Conservation (phyloP, 2,113 vertebrate species). For the Acrocephalus kingi region DNA sequence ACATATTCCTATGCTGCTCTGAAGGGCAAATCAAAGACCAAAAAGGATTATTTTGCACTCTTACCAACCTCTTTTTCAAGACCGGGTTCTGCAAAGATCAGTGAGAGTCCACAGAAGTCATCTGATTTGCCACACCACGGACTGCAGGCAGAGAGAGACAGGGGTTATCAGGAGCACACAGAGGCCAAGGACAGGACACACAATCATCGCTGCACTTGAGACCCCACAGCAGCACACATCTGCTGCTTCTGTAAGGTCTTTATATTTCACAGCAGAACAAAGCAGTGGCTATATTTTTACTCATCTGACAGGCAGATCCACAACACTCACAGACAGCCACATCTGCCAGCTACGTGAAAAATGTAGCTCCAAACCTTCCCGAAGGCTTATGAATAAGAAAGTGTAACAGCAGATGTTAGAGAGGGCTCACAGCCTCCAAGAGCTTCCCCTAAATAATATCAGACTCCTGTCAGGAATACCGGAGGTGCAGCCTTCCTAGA, state of each 20-base stretch:
- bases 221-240: not conserved
- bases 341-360: not conserved
- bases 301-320: not conserved
- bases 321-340: not conserved
- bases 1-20: not conserved
- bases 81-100: conserved; percentile 89
- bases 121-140: conserved; percentile 87
- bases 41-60: not conserved
- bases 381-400: not conserved
- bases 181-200: not conserved
- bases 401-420: not conserved
- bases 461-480: not conserved
- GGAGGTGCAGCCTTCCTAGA: not conserved
- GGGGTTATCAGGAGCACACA: not conserved
- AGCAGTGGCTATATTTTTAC: fast-evolving
- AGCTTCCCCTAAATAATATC: not conserved
- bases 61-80: conserved; percentile 90
- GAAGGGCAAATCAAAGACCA: not conserved
- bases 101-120: conserved; percentile 82
- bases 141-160: conserved; percentile 62
- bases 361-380: not conserved
- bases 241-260: not conserved
- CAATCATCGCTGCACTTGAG: fast-evolving
- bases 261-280: not conserved
- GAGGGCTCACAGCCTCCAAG: not conserved